Conservation (phyloP, 1,140 invertebrate genomes). For the Trichonephila clavata region DNA sequence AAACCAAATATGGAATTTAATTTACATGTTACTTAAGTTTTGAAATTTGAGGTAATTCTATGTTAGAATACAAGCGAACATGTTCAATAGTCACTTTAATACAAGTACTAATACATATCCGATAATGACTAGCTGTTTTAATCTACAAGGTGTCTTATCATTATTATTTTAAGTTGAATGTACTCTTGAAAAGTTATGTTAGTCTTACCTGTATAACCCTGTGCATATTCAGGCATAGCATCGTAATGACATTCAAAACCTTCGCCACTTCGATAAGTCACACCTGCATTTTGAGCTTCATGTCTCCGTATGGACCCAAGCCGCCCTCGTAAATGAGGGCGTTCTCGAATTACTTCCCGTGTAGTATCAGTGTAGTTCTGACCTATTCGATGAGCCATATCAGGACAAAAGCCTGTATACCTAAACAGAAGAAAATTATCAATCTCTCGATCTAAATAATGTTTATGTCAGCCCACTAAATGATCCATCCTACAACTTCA, state of each 20-base stretch:
- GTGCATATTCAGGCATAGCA: not conserved
- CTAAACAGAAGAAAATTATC: not conserved
- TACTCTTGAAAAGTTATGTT: no score
- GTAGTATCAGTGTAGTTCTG: constrained; percentile 8
- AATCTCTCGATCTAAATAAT: not conserved
- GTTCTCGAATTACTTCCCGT: not conserved
- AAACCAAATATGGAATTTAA: no score
- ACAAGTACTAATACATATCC: no score
- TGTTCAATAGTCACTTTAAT: no score
- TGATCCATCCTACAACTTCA: no score
- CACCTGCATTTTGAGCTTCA: not conserved
- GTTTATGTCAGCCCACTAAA: no score
- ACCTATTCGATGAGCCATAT: constrained; percentile 15
- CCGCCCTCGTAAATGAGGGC: not conserved
- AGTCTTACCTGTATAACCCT: constrained; percentile 2
- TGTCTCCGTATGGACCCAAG: not conserved
- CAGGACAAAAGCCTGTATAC: constrained; percentile 43
- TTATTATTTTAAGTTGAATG: no score
- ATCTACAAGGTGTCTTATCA: no score
- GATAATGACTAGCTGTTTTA: no score
- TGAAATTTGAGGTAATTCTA: no score
- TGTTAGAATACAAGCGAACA: no score
- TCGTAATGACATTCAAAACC: constrained; percentile 1
- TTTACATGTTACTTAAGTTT: no score
- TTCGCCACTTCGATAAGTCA: not conserved